Base-by-base conservation (phyloP, 2,797 vertebrate genomes). In the Acrocephalus scirpaceus region DNA sequence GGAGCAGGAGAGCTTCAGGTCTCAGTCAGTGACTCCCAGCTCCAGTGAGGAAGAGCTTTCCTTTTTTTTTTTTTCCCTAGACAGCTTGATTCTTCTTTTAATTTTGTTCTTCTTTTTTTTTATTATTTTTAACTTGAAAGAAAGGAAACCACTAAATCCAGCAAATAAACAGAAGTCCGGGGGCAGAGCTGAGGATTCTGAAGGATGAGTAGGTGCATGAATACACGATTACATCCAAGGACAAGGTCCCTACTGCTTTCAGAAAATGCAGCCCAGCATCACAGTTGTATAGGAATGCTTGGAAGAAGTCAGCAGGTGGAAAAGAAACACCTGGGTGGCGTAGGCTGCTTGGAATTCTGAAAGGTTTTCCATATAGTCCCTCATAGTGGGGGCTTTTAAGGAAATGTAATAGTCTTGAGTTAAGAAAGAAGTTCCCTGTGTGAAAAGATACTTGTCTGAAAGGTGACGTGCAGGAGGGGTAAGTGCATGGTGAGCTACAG, bases 161-260 rank as follows among this genome's bases (percentile, higher is more conserved):
- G 22, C 25, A 26, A 47, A 22, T 22, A 44, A 73, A 30, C 3
- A 50, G 40, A 62, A 62, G 18, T 22, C 34, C 56, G 20, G 3
- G 7, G 20, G 47, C 0, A 1, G 40, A 88, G 45, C 13, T 56
- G 73, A 77, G 48, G 30, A 36, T 36, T 64, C n/a, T 29, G 61
- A 66, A 71, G 20, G 20, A 16, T 48, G 61, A 48, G 27, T 36
- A 40, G 34, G 36, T 40, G n/a, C 30, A 5, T 4, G 30, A 62
- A 44, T 9, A 42, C 13, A 15, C 0, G 0, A 34, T 50, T 62
- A 16, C 17, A 58, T n/a, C 12, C 40, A 66, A 54, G 48, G 23
- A 38, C 58, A 78, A 86, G 25, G 48, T 25, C 38, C 26, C 18
- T n/a, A 1, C 3, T 50, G 30, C 58, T 69, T 65, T 80, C 44